Evolutionary conservation across 2,888 invertebrate genomes (phyloP).

Genomic region (Lepas anatifera): DNA sequence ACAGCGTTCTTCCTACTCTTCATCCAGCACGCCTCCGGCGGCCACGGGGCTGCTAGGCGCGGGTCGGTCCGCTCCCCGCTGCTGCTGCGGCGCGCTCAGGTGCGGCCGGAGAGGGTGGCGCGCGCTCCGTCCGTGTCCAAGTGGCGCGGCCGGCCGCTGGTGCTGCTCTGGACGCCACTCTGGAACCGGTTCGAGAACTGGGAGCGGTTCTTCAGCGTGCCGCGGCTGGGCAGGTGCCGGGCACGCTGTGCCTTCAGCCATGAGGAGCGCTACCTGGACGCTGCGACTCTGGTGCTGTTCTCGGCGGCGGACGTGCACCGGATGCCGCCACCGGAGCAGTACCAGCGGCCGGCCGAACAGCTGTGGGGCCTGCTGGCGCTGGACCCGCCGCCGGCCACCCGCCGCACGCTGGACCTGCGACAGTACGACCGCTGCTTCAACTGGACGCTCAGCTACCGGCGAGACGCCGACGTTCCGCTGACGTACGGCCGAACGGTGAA

Average conservation of each 20-base stretch:
- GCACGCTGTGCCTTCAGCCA: background rate
- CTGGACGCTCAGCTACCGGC: constrained; percentile 4
- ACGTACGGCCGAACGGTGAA: background rate
- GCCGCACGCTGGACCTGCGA: background rate
- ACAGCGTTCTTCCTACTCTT: constrained; percentile 1
- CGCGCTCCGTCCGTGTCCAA: background rate
- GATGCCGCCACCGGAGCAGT: background rate
- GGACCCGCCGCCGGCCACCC: background rate
- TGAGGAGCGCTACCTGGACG: background rate
- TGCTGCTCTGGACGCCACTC: background rate
- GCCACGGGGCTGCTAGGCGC: background rate
- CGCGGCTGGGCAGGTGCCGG: background rate
- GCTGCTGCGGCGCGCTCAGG: background rate
- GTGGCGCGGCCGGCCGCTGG: background rate
- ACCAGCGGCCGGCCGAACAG: background rate
- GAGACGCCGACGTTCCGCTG: background rate
- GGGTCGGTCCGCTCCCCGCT: background rate
- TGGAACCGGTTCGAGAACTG: background rate
- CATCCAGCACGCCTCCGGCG: background rate
- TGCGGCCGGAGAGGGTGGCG: background rate
- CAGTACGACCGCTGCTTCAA: background rate
- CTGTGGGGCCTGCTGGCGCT: background rate
- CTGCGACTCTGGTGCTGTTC: background rate
- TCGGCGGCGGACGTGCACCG: background rate
- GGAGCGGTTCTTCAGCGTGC: background rate